Evolutionary conservation across 2,888 invertebrate species (phyloP), one percentile per base, ranked within the genome.

Genomic region (Gibbula magus): DNA sequence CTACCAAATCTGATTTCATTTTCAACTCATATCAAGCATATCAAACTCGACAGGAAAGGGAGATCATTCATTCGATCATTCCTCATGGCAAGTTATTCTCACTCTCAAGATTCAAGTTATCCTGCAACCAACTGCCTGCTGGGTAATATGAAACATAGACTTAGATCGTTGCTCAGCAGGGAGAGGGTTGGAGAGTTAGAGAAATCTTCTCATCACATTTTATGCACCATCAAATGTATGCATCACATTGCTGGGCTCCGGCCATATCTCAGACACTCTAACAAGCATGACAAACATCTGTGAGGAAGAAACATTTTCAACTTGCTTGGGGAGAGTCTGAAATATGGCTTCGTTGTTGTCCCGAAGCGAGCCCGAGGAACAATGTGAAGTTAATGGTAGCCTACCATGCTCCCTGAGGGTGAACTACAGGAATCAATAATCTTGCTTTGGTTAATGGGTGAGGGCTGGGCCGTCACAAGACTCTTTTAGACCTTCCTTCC

Each of bases 371-470:
- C 70, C 35, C 10, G 70, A 35, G 70, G 70, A 70, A 70, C 70
- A 70, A 70, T 70, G 70, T 70, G 70, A 70, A 70, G 70, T 70
- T 70, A 70, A 70, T 70, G 35, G 70, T 70, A 35, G 70, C 32
- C 70, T 35, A 70, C 35, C 70, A 70, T 70, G 70, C 70, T 70
- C 70, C 70, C 70, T 35, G 35, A 32, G 70, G 70, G n/a, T 5
- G 32, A 20, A n/a, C 32, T 32, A 70, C 70, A 32, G 61, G 18
- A 70, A 70, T 70, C 70, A 70, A 70, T 70, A 70, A 8, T 39
- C 35, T 29, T 70, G 70, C 32, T 70, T 35, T 70, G 70, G 70
- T 70, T 70, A 70, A 70, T 70, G 70, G 70, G 35, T 35, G 20
- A 35, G 70, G 39, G 20, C 35, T 39, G 32, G 35, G 45, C 45